Evolutionary conservation across 2,888 invertebrate genomes (phyloP), one percentile per base, ranked within the genome.

Genomic region (Sesamia inferens): DNA sequence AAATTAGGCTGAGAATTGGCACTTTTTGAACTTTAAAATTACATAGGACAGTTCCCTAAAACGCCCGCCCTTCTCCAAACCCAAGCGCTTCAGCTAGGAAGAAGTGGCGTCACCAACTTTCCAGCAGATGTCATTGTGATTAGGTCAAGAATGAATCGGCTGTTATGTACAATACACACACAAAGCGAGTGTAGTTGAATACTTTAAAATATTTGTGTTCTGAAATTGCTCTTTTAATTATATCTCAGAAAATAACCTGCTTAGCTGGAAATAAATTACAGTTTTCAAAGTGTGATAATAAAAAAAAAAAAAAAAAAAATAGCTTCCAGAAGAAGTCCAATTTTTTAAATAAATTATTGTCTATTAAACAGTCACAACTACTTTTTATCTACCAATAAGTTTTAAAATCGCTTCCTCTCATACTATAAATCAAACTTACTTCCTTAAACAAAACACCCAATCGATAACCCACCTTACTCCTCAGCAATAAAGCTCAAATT

Each of bases 401-500:
- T 42, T 39, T 2, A 0, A 61, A 42, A 73, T 11, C 79, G 87
- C 82, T 76, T 5, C 57, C 63, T 47, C 87, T 74, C 22, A 39
- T 24, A 54, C 22, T 62, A 58, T 61, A 39, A 10, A 64, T 83
- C 85, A 81, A 61, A 44, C 61, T 31, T 62, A 76, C 76, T 85
- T 83, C 82, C 81, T 82, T 61, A 76, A 80, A 70, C 62, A 39
- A 57, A 57, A 59, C 55, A 63, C 42, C 68, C 77, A 76, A 73
- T 78, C 74, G 68, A 87, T 81, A 81, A 8, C 47, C n/a, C 42
- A 78, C 81, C 78, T 85, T 84, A 75, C 14, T 2, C 1, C 4
- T 11, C 1, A 3, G 19, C 0, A 8, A 73, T 82, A 85, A 74
- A 85, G 87, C 75, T 75, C 71, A 88, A 68, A 81, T 84, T 88